Conservation (phyloP, 2,797 vertebrate species). For the Anguilla obscura region DNA sequence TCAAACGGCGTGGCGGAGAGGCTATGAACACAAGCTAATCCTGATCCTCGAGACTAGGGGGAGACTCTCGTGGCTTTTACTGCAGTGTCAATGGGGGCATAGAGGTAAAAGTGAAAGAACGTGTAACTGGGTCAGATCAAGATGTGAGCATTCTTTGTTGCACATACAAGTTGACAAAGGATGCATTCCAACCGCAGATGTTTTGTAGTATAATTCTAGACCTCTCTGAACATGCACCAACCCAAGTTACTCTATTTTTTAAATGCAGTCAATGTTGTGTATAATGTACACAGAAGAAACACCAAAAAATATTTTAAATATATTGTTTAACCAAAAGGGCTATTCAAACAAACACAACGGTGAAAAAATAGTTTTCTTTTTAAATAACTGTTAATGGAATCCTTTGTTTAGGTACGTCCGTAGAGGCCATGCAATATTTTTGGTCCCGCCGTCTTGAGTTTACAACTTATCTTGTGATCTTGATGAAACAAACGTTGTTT, state of each 20-base stretch:
- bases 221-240: background rate
- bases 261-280: background rate
- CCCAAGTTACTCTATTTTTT: background rate
- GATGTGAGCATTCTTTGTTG: background rate
- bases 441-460: background rate
- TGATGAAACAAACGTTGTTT: background rate
- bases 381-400: background rate
- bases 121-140: slow-evolving; percentile 11
- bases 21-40: background rate
- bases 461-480: background rate
- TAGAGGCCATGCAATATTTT: background rate
- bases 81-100: background rate
- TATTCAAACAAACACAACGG: background rate
- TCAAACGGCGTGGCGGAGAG: too few species aligned
- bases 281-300: background rate
- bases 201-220: background rate
- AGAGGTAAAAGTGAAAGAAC: background rate
- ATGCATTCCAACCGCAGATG: background rate
- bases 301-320: background rate
- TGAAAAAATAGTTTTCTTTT: too few species aligned
- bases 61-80: background rate
- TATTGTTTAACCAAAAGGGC: background rate
- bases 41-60: background rate
- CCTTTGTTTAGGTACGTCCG: background rate
- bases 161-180: background rate